Base-by-base conservation (phyloP, 2,888 invertebrate genomes). In the Brenthis ino region DNA sequence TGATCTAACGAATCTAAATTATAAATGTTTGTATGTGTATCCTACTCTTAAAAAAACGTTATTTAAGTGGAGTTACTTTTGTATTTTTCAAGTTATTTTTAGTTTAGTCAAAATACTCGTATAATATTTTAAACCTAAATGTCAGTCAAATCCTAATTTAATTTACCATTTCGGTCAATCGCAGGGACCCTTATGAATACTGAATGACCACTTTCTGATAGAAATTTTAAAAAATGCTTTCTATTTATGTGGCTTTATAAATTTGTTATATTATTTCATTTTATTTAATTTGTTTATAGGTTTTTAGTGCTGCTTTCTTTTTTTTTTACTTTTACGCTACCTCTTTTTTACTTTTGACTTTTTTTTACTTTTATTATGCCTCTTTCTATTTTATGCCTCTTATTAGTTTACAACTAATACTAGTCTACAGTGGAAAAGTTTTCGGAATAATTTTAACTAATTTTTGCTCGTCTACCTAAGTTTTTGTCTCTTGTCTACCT, bases 61-160 rank as follows among this genome's bases (percentile, higher is more conserved):
- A 28, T 28, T 28, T 28, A 28, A 28, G 28, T 28, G 0, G 3
- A 28, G 28, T 28, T 4, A 5, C 28, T 0, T 28, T 28, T 5
- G 28, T 28, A 28, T 5, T 28, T 28, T 6, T 37, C 51, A 51
- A n/a, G n/a, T 6, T 5, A 14, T 51, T 51, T 51, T n/a, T 13
- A n/a, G 13, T 51, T n/a, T n/a, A 37, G 8, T 37, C 37, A 37
- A 37, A 28, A 28, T 28, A 28, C 8, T n/a, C 11, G 24, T 53
- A 60, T 65, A 54, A 65, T 69, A 71, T 72, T 72, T 71, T 68
- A 69, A 70, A 58, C 70, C 65, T 66, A 61, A 68, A 69, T 72
- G 73, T 74, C 76, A 72, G 66, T 75, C 74, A 71, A 71, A 68
- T 68, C 51, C 61, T 71, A 68, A 69, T 74, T 74, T 72, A 68